These are phyloP conservation scores for Amblyraja radiata DNA, from an alignment of 2,797 vertebrate species.

Conservation along the genomic window DNA sequence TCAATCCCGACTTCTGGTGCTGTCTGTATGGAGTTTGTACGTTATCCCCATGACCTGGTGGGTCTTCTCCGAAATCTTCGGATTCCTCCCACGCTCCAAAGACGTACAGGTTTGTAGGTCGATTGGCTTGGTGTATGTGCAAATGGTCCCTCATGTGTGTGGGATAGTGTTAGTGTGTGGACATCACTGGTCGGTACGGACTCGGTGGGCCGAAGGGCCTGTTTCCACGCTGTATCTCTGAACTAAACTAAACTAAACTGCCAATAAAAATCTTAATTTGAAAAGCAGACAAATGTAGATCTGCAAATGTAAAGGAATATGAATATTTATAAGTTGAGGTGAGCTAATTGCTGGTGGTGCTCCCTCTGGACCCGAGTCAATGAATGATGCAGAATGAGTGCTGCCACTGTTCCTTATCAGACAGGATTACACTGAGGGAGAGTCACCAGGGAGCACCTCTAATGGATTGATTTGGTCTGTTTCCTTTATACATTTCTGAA, in stretches of 20 bases:
- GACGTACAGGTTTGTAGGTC: too few species aligned
- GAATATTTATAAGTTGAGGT: constrained; percentile 24
- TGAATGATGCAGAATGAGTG: constrained; percentile 1
- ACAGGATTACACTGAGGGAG: background rate
- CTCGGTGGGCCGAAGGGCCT: too few species aligned
- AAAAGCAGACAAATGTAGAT: background rate
- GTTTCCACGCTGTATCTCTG: too few species aligned
- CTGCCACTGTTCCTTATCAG: constrained; percentile 7
- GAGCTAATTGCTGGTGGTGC: background rate
- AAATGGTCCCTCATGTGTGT: too few species aligned
- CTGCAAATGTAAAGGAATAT: constrained; percentile 8
- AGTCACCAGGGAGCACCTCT: constrained; percentile 13
- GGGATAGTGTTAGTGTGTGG: too few species aligned
- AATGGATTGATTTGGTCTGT: constrained; percentile 15
- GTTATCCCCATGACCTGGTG: too few species aligned
- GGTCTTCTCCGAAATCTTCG: too few species aligned
- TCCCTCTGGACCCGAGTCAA: background rate
- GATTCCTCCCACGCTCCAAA: too few species aligned
- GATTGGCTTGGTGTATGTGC: too few species aligned
- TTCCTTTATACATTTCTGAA: constrained; percentile 4
- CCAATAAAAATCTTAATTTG: constrained; percentile 7
- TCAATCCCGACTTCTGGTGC: too few species aligned
- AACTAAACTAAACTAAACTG: background rate
- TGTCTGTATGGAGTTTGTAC: too few species aligned
- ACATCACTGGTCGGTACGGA: too few species aligned